Base-by-base conservation (phyloP, 1,140 invertebrate species). In the Hermatobates lingyangjiaoensis region DNA sequence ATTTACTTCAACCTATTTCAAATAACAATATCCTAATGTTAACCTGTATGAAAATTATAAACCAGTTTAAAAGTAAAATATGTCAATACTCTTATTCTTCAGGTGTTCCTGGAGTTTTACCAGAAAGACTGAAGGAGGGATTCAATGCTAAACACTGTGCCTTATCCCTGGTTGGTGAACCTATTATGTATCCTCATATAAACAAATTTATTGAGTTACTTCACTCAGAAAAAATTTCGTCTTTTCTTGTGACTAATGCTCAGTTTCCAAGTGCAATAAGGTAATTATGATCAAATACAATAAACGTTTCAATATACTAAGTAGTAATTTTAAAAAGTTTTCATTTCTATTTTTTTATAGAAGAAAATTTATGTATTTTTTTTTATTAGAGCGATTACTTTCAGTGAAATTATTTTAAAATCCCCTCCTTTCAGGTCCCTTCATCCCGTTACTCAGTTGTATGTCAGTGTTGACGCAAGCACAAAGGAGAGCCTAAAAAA, bases 101-200 rank as follows among this genome's bases (percentile, higher is more conserved):
- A 74, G 75, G 76, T 55, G 77, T 79, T 30, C 76, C 76, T 21
- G 76, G 76, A 27, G 77, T 79, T 12, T 59, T 64, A 25, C 55
- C 65, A 27, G 71, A 75, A 38, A 63, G 68, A 52, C 62, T 78
- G 27, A 60, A 61, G 18, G 77, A 79, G 64, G 76, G 68, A 2
- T 53, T 75, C 54, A 50, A 60, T 53, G 60, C 66, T 40, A 54
- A 61, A 54, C 76, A 79, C 60, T 79, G 77, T 66, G 76, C 77
- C 20, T 61, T 79, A 51, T 77, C 74, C n/a, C 62, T 79, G 4
- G 77, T 79, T 20, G 77, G 77, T 12, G 77, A 79, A 58, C 77
- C 77, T 0, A 79, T 79, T 54, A 78, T 79, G 76, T 79, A 79
- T 61, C 77, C 77, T 25, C 67, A 77, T 61, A 79, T 79, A 38